Evolutionary conservation across 2,797 vertebrate species (phyloP), one percentile per base, ranked within the genome.

Genomic region (Cossypha polioptera): DNA sequence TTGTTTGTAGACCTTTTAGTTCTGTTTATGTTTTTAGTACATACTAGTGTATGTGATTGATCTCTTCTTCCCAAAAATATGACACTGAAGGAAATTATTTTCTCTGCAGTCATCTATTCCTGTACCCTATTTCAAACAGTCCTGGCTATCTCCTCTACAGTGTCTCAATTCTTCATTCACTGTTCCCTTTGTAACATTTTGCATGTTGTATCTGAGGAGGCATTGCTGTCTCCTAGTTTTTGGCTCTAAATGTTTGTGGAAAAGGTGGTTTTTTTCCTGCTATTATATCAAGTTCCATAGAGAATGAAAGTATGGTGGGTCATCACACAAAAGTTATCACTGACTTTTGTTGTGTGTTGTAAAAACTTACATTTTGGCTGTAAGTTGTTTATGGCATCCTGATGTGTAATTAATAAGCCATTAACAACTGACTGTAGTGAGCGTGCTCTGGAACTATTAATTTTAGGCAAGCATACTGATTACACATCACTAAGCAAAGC

Each of bases 81-180:
- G 84, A 68, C 87, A 80, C 55, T 33, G 53, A 78, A 53, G 63
- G 59, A 94, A 92, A 80, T 85, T 47, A 74, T 92, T 82, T 95
- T 74, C 69, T 84, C 78, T 82, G 51, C 59, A 45, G 71, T 62
- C 40, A 76, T 93, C 74, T 89, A 45, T 89, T 96, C 53, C 48
- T 79, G 10, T 82, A 69, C 26, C 53, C 58, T 85, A 73, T 73
- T 63, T 77, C 62, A 71, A 73, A 48, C 29, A 76, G 21, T 76
- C 79, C 71, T 91, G 78, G 28, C 45, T 82, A 5, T 87, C 94
- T 59, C 48, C 45, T 94, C 31, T 79, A 9, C 25, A 4, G 28
- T 10, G 12, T 74, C 92, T 95, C 71, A 91, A 38, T 93, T 79
- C 86, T 85, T 95, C 68, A 73, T 78, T 92, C 6, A 0, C 38